Evolutionary conservation across 2,888 invertebrate genomes (phyloP).

Genomic region (Antitype chi): DNA sequence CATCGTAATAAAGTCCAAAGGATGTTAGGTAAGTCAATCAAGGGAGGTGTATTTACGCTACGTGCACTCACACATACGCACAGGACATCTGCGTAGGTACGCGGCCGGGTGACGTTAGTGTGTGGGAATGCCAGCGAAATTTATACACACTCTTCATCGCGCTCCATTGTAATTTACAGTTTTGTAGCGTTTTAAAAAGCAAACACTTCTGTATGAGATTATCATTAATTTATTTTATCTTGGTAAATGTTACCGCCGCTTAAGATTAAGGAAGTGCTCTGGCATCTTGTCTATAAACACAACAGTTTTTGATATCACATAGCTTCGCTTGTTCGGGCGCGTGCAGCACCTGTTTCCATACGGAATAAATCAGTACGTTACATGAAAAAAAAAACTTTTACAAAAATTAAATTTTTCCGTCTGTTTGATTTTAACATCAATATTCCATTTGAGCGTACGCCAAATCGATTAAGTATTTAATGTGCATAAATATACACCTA

Average conservation of each 20-base stretch:
- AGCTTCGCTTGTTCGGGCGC: slow-evolving; percentile 9
- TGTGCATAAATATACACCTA: slow-evolving; percentile 40
- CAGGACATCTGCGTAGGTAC: slow-evolving; percentile 78
- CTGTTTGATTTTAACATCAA: slow-evolving; percentile 16
- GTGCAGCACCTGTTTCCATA: slow-evolving; percentile 25
- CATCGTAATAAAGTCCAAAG: slow-evolving; percentile 67
- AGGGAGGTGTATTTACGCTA: slow-evolving; percentile 76
- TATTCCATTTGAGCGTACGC: slow-evolving; percentile 38
- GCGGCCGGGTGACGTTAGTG: slow-evolving; percentile 75
- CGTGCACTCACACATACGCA: slow-evolving; percentile 80
- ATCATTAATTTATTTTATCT: slow-evolving; percentile 81
- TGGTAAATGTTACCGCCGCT: slow-evolving; percentile 68
- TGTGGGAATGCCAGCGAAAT: slow-evolving; percentile 89
- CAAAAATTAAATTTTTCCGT: slow-evolving; percentile 23
- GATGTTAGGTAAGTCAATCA: slow-evolving; percentile 65
- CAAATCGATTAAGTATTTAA: slow-evolving; percentile 50
- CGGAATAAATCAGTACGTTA: slow-evolving; percentile 23
- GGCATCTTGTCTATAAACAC: slow-evolving; percentile 53
- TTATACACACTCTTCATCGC: slow-evolving; percentile 87
- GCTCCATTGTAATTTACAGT: slow-evolving; percentile 86
- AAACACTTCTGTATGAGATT: slow-evolving; percentile 82
- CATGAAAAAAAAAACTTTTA: slow-evolving; percentile 30
- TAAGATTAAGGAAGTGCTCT: slow-evolving; percentile 46
- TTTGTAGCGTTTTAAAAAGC: slow-evolving; percentile 86
- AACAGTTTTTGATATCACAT: slow-evolving; percentile 32